Conservation (phyloP, 2,888 invertebrate genomes). For the Invenusta paracnida region DNA sequence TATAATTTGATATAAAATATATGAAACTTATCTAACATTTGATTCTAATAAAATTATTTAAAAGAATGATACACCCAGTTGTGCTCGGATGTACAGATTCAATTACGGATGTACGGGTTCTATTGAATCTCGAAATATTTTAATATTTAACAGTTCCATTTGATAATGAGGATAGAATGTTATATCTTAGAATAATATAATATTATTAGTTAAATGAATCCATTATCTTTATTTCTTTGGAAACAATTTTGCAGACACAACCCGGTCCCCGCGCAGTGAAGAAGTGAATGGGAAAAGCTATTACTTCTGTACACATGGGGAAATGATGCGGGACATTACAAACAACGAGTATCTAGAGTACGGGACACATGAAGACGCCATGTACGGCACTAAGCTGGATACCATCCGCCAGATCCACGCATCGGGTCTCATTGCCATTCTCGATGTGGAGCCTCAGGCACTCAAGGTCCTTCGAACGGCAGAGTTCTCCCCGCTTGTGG, state of each 20-base stretch:
- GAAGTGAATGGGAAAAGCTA: conserved; percentile 93
- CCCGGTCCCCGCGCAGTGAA: conserved; percentile 81
- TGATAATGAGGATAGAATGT: too few species aligned
- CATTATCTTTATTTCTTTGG: neutral
- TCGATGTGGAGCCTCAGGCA: conserved; percentile 94
- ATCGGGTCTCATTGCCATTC: conserved; percentile 87
- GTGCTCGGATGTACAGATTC: too few species aligned
- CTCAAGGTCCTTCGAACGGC: conserved; percentile 90
- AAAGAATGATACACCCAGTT: too few species aligned
- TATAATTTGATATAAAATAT: too few species aligned
- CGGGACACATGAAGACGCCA: conserved; percentile 92
- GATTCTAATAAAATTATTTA: too few species aligned
- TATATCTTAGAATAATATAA: too few species aligned
- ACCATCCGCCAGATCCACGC: conserved; percentile 90
- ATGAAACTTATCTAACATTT: too few species aligned
- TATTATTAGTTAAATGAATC: neutral
- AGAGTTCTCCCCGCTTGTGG: conserved; percentile 95
- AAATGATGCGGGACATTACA: conserved; percentile 95
- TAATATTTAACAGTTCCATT: neutral
- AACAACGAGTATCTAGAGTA: conserved; percentile 93
- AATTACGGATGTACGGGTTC: conserved; percentile 49
- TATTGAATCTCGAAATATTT: neutral
- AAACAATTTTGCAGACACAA: conserved; percentile 71
- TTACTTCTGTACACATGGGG: conserved; percentile 90
- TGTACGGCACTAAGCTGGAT: conserved; percentile 95